These are phyloP conservation scores for Anoncus sp. DNA, from an alignment of 2,888 invertebrate genomes.

Conservation along the genomic window DNA sequence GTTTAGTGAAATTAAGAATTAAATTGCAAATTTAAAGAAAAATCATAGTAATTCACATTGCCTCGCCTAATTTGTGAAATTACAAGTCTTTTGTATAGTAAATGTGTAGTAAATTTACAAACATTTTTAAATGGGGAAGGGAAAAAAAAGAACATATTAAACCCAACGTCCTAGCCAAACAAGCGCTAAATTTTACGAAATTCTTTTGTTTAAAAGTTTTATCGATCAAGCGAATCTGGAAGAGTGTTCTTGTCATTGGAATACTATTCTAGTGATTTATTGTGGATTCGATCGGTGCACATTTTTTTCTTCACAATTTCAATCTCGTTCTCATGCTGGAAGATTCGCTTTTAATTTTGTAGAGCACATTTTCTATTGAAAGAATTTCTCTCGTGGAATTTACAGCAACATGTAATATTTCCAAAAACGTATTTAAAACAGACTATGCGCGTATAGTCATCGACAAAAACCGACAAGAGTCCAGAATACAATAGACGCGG, in stretches of 20 bases:
- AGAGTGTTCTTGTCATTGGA: not conserved
- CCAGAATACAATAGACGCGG: constrained; percentile 36
- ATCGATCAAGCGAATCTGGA: not conserved
- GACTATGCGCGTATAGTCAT: not conserved
- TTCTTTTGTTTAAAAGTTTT: not conserved
- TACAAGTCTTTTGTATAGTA: no score
- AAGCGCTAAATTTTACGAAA: no score
- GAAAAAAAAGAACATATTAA: no score
- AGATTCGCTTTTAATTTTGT: not conserved
- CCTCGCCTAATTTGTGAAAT: no score
- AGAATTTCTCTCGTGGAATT: not conserved
- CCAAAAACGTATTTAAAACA: not conserved
- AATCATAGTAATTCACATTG: no score
- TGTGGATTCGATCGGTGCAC: not conserved
- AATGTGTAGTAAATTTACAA: no score
- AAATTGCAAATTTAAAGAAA: no score
- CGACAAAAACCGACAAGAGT: constrained; percentile 11
- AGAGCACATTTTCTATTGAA: no score
- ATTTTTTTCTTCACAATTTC: not conserved
- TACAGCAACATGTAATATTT: not conserved
- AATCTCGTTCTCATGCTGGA: no score
- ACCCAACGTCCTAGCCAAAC: not conserved
- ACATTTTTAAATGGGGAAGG: no score
- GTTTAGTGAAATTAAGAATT: no score
- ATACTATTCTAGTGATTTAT: not conserved